A percentile compares a stretch with the other conserved stretches of the same genome.
phyloP scores from a whole-genome alignment of 2,797 vertebrate genomes.

The Diplodus sargus region DNA sequence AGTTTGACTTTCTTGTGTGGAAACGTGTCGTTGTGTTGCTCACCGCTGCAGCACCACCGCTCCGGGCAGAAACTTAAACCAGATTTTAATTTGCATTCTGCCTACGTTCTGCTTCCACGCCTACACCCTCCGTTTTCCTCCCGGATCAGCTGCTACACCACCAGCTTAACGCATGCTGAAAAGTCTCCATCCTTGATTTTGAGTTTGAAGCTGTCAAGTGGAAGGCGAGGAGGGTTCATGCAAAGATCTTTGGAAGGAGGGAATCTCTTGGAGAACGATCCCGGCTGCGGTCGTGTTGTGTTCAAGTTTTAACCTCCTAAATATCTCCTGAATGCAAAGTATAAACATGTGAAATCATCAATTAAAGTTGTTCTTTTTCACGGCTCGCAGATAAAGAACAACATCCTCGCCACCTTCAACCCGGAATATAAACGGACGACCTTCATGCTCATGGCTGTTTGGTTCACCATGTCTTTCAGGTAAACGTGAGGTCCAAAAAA shows the following conservation, averaged over 20 bases:
- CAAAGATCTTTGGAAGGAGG: neutral
- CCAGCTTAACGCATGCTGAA: conserved; percentile 20
- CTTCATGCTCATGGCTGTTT: conserved; percentile 97
- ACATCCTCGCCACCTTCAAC: conserved; percentile 92
- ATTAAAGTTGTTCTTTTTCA: conserved; percentile 3
- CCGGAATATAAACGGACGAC: conserved; percentile 93
- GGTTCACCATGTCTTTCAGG: conserved; percentile 99
- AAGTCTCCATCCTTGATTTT: neutral
- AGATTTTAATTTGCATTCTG: conserved; percentile 44
- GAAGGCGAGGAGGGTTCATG: neutral
- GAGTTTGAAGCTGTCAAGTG: neutral
- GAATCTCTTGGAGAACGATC: neutral
- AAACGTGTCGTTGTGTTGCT: neutral
- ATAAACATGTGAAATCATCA: neutral
- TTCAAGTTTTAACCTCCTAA: neutral
- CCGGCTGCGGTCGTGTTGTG: neutral
- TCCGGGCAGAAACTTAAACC: conserved; percentile 22
- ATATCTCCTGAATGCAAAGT: neutral
- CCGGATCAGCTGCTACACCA: conserved; percentile 23
- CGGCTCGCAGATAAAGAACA: conserved; percentile 89
- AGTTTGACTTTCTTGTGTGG: neutral
- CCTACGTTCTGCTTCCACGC: conserved; percentile 45
- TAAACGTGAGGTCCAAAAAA: conserved; percentile 64
- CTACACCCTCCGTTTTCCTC: conserved; percentile 35
- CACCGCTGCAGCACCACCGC: conserved; percentile 6